These are phyloP conservation scores for Peromyscus nudipes DNA, from an alignment of 2,797 vertebrate genomes.

Conservation along the genomic window DNA sequence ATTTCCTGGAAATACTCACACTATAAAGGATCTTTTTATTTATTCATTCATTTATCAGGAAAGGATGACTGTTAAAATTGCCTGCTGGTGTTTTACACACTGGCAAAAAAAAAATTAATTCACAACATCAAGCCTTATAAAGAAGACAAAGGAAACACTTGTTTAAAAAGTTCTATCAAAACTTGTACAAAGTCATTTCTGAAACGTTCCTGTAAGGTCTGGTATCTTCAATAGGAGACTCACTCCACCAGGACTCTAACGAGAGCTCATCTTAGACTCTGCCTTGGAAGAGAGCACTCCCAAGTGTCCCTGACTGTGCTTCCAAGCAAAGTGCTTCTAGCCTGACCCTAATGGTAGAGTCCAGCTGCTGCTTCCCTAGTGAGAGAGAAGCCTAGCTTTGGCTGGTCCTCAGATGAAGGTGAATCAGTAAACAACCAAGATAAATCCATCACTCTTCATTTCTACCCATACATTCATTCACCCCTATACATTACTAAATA, in stretches of 20 bases:
- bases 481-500: background rate
- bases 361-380: background rate
- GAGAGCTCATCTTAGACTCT: constrained; percentile 7
- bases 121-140: constrained; percentile 73
- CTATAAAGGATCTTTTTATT: constrained; percentile 69
- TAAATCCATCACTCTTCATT: background rate
- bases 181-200: constrained; percentile 73
- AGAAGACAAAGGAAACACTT: constrained; percentile 64
- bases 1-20: constrained; percentile 43
- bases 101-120: constrained; percentile 59
- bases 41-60: constrained; percentile 54
- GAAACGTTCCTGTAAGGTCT: constrained; percentile 75
- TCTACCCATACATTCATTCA: background rate
- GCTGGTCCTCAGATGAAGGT: constrained; percentile 8
- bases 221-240: constrained; percentile 52
- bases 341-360: background rate
- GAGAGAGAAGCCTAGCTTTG: constrained; percentile 31
- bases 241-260: background rate
- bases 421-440: constrained; percentile 34
- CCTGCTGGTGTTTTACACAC: constrained; percentile 64
- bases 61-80: constrained; percentile 67
- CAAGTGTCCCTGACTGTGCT: constrained; percentile 27
- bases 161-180: constrained; percentile 60
- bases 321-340: constrained; percentile 33
- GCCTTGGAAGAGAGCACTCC: background rate